phyloP scores from a whole-genome alignment of 2,113 vertebrate species.

The Galeopterus variegatus region DNA sequence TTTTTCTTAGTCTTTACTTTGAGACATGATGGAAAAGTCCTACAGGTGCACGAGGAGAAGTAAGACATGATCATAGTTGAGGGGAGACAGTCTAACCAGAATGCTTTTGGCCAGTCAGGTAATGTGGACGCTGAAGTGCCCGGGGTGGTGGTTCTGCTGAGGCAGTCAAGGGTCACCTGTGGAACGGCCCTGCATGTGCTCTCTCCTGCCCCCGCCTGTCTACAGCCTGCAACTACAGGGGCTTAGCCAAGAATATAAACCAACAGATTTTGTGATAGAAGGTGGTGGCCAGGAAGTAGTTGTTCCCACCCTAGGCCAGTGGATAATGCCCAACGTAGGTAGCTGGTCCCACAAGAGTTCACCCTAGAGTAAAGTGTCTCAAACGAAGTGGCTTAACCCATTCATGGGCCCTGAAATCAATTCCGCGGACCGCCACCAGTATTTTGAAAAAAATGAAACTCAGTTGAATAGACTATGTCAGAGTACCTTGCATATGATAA shows the following conservation, averaged over 20 bases:
- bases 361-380: not conserved
- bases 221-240: not conserved
- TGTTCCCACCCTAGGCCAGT: not conserved
- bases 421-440: not conserved
- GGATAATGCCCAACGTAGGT: not conserved
- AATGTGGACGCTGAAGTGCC: not conserved
- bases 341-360: not conserved
- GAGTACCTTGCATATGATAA: not conserved
- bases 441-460: not conserved
- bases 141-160: not conserved
- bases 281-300: not conserved
- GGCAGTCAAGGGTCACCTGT: accelerated
- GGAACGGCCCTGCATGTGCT: accelerated
- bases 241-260: not conserved
- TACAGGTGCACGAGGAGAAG: not conserved
- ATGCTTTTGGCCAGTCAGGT: not conserved
- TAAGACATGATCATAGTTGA: not conserved
- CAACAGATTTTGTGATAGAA: not conserved
- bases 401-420: not conserved
- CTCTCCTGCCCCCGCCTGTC: not conserved
- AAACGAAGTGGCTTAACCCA: not conserved
- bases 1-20: not conserved
- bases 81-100: not conserved
- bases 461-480: not conserved
- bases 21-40: not conserved